Evolutionary conservation across 2,888 invertebrate genomes (phyloP), one percentile per base, ranked within the genome.

Genomic region (Eumerus sabulonum): DNA sequence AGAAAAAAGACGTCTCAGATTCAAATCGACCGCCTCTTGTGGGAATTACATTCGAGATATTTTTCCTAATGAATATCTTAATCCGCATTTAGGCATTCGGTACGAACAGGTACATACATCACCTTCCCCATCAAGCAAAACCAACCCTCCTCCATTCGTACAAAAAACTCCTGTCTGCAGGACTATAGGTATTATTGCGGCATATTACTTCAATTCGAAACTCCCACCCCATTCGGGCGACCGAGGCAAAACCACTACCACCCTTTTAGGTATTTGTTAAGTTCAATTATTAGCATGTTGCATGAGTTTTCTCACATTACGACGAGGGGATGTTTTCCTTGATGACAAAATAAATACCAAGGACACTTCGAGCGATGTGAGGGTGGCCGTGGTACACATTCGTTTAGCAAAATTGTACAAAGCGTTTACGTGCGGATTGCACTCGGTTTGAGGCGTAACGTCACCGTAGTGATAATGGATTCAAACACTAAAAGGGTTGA

Each of bases 281-380:
- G 74, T 60, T 79, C 73, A 79, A 79, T 79, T 79, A 79, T 79
- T 79, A 79, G 79, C 79, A 79, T 79, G 79, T 79, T 79, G 79
- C 79, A 79, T 64, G 79, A 64, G 79, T 74, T 79, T 70, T 70
- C 72, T 70, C 68, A 45, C 59, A 67, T 79, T 63, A 73, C 64
- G 53, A 59, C 48, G 51, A 66, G 77, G 77, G 68, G 73, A 73
- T 73, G 77, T 73, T 79, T 73, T 68, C 44, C 77, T 50, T 73
- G 77, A 73, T 77, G 77, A 79, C 73, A 79, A 71, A 71, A 76
- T 76, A 71, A 76, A 76, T 76, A 76, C 76, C 76, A 64, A 59
- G 64, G 63, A 64, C 68, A 63, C 51, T 60, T 59, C 38, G 36
- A 44, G 53, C 50, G 56, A 57, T 35, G 57, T 14, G 66, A 45